Evolutionary conservation across 2,888 invertebrate genomes (phyloP), one percentile per base, ranked within the genome.

Genomic region (Drymonia ruficornis): DNA sequence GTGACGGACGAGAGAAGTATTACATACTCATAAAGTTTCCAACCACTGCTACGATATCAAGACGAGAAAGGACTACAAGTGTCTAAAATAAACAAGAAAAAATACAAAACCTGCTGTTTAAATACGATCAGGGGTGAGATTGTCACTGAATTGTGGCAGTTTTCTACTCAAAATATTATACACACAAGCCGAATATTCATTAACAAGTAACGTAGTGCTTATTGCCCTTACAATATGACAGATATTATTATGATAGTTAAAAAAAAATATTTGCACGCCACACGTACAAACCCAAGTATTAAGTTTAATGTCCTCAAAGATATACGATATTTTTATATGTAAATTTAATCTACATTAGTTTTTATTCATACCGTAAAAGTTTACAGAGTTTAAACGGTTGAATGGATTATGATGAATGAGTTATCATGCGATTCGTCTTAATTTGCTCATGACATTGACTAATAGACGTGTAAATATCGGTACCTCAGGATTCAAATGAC

Each of bases 1-100:
- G 54, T 61, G 63, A 74, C 74, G 76, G 59, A 67, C 65, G 65
- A 61, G 49, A 66, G 58, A 52, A 45, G 18, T 40, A 52, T 34
- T 18, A 36, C 40, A 40, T 40, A 40, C 40, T 40, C 16, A 40
- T 40, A 40, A 40, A 16, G 40, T 15, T 40, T 1, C n/a, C 4
- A 40, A 11, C n/a, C n/a, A n/a, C 40, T 40, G 40, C n/a, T n/a
- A n/a, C n/a, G 38, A 13, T 38, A n/a, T 16, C 40, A 40, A 16
- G 16, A 40, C 16, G 40, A 40, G 40, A 40, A 40, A 2, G 13
- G 15, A 15, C 9, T 19, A 13, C 28, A 45, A 15, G 15, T 45
- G 28, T 23, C 7, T 43, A 5, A 19, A 43, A 43, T 5, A 13
- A 43, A 13, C 43, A 43, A 43, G 3, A 36, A 43, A 16, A 13